These are phyloP conservation scores for Heteromyza rotundicornis DNA, from an alignment of 2,888 invertebrate species.

Conservation along the genomic window DNA sequence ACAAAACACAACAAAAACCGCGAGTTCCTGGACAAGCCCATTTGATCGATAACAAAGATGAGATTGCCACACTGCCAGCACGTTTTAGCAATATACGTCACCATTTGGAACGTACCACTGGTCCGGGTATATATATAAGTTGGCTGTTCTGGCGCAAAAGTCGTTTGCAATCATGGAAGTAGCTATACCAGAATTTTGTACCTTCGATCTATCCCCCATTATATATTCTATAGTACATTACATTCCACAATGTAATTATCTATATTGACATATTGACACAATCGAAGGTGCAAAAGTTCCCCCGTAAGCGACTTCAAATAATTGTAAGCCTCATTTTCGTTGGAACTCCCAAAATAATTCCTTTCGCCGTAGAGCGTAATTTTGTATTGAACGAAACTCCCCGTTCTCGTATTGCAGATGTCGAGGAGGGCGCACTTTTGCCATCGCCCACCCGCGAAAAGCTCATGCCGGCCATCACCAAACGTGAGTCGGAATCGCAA, in stretches of 20 bases:
- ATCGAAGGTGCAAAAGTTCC: no score
- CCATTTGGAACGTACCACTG: slow-evolving; percentile 75
- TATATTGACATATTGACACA: no score
- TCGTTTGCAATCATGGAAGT: no score
- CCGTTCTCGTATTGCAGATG: slow-evolving; percentile 47
- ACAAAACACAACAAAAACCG: slow-evolving; percentile 61
- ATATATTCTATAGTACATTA: no score
- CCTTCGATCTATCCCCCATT: no score
- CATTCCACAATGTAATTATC: no score
- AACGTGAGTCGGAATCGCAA: slow-evolving; percentile 62
- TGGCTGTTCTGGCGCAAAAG: no score
- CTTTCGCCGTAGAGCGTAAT: no score
- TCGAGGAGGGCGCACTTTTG: slow-evolving; percentile 71
- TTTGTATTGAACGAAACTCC: slow-evolving; percentile 6
- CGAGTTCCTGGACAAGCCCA: slow-evolving; percentile 67
- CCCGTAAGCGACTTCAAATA: no score
- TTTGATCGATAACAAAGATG: slow-evolving; percentile 66
- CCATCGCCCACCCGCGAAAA: slow-evolving; percentile 76
- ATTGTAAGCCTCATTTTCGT: no score
- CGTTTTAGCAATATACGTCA: slow-evolving; percentile 70
- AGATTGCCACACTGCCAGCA: slow-evolving; percentile 59
- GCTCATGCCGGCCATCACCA: slow-evolving; percentile 71
- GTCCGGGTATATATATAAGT: slow-evolving; percentile 68
- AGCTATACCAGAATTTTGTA: no score
- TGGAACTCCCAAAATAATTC: no score